A percentile compares a stretch with the other conserved stretches of the same genome.
phyloP scores from a whole-genome alignment of 1,140 invertebrate species.

The Brachystomella parvula region DNA sequence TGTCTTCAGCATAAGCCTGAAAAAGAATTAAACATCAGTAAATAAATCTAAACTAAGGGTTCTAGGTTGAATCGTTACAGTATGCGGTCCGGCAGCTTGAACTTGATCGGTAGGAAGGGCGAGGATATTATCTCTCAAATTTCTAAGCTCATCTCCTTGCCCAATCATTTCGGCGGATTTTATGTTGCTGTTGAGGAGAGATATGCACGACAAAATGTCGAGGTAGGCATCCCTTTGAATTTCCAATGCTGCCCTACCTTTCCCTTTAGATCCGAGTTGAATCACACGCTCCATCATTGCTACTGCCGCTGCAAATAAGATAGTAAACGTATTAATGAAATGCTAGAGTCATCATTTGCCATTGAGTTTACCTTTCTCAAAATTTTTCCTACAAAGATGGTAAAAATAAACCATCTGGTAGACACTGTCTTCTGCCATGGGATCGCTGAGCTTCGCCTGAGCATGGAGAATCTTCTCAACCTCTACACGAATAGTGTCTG shows the following conservation, averaged over 20 bases:
- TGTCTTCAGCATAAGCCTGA: slow-evolving; percentile 5
- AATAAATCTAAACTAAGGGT: no score
- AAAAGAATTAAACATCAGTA: slow-evolving; percentile 1
- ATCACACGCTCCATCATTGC: slow-evolving; percentile 28
- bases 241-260: slow-evolving; percentile 18
- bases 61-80: no score
- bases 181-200: no score
- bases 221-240: slow-evolving; percentile 31
- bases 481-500: slow-evolving; percentile 19
- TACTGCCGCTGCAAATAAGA: slow-evolving; percentile 23
- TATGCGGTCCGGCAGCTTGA: no score
- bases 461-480: slow-evolving; percentile 30
- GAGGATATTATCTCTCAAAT: no score
- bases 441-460: slow-evolving; percentile 34
- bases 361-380: slow-evolving; percentile 24
- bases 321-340: not conserved
- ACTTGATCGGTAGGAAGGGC: no score
- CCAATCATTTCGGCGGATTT: no score
- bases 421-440: slow-evolving; percentile 23
- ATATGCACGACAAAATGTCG: slow-evolving; percentile 32
- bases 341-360: slow-evolving; percentile 1
- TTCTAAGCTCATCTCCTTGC: no score
- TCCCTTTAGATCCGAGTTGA: slow-evolving; percentile 29
- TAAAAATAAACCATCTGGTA: slow-evolving; percentile 36
- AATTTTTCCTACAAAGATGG: slow-evolving; percentile 27